Evolutionary conservation across 2,797 vertebrate genomes (phyloP).

Genomic region (Champsocephalus esox): DNA sequence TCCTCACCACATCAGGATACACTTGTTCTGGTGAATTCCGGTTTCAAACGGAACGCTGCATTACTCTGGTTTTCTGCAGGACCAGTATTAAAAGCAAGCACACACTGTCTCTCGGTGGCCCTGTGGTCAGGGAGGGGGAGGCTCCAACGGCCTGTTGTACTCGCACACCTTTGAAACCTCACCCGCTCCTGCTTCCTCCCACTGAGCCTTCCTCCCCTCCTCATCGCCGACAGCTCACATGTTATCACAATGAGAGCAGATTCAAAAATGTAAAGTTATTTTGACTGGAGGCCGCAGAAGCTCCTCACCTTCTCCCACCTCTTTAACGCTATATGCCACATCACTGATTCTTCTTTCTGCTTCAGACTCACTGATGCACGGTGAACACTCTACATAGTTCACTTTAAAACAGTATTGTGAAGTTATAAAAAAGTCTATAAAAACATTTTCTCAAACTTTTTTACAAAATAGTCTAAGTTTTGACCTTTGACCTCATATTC

Average conservation of each 20-base stretch:
- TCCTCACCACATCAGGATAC: constrained; percentile 99
- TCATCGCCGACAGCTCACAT: constrained; percentile 42
- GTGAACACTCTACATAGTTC: not conserved
- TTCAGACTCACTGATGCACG: not conserved
- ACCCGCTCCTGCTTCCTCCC: constrained; percentile 69
- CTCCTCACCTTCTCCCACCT: not conserved
- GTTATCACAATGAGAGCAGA: constrained; percentile 60
- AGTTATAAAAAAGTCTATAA: not conserved
- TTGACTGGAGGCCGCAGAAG: constrained; percentile 28
- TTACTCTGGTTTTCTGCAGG: constrained; percentile 90
- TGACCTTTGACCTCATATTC: constrained; percentile 66
- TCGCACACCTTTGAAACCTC: constrained; percentile 71
- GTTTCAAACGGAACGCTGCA: constrained; percentile 93
- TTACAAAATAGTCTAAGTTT: not conserved
- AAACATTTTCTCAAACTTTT: not conserved
- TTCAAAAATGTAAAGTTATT: constrained; percentile 48
- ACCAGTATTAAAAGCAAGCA: constrained; percentile 87
- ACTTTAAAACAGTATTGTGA: not conserved
- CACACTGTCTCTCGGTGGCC: constrained; percentile 78
- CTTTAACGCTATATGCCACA: constrained; percentile 1
- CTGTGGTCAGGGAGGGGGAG: constrained; percentile 82
- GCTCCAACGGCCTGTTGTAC: constrained; percentile 87
- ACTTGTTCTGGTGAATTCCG: constrained; percentile 96
- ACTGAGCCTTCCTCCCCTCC: constrained; percentile 44
- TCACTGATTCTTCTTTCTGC: not conserved